phyloP scores from a whole-genome alignment of 2,888 invertebrate genomes.

The Syrphus vitripennis region DNA sequence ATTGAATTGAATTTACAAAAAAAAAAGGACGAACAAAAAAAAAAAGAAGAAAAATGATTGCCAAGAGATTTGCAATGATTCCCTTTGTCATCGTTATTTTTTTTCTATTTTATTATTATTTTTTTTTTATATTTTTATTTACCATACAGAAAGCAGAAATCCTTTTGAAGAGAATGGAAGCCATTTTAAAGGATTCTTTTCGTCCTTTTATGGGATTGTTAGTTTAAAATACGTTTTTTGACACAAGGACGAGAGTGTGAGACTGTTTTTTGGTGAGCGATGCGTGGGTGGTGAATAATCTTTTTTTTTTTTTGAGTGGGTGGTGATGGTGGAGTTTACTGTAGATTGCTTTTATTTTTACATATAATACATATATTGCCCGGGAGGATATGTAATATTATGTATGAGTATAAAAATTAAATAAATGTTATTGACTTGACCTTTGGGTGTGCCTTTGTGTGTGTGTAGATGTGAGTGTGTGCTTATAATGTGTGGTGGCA shows the following conservation, averaged over 20 bases:
- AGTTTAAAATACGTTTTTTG: conserved; percentile 51
- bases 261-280: neutral
- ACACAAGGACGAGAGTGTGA: conserved; percentile 20
- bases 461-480: neutral
- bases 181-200: conserved; percentile 23
- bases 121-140: conserved; percentile 3
- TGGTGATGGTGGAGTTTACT: neutral
- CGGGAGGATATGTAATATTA: neutral
- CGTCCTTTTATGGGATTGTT: conserved; percentile 46
- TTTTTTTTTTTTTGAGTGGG: neutral
- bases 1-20: conserved; percentile 65
- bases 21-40: conserved; percentile 25
- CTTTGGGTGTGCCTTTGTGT: conserved; percentile 35
- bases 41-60: conserved; percentile 29
- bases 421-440: conserved; percentile 69
- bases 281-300: neutral
- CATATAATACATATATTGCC: no score
- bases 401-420: conserved; percentile 33
- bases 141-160: neutral
- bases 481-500: conserved; percentile 34
- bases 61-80: conserved; percentile 57
- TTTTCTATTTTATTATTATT: conserved; percentile 32
- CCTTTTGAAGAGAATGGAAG: conserved; percentile 2
- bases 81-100: conserved; percentile 50
- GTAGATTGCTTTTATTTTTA: neutral